Evolutionary conservation across 2,797 vertebrate genomes (phyloP), one percentile per base, ranked within the genome.

Genomic region (Danio tinwini): DNA sequence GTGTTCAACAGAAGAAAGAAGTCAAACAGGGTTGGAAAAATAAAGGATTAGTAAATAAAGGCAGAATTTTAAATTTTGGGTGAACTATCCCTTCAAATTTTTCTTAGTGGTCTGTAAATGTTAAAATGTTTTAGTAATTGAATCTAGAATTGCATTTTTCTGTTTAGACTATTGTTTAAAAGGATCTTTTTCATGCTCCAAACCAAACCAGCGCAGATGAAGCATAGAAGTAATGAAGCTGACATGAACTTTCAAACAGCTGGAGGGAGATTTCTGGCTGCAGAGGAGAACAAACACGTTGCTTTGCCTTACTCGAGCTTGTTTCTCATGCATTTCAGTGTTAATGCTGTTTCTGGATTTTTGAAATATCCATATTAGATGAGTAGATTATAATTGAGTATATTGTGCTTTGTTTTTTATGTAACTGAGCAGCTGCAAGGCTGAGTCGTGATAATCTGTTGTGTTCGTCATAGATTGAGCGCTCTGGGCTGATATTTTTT

Each of bases 81-180:
- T 47, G 45, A 47, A n/a, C 47, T 59, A 10, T 19, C 7, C 44
- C 9, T 14, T n/a, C 4, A 7, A 69, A n/a, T 17, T 40, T 2
- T 13, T 44, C 13, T 49, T 7, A 21, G 17, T 42, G 12, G 52
- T 13, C 13, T 65, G 17, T 69, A 68, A 77, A 64, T 58, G 64
- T 75, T 77, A 39, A 68, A 76, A 49, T 11, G 81, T 69, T 19
- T 17, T 75, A 85, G 63, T 68, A 75, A 81, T 89, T 88, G 81
- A 73, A 90, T 90, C 88, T 87, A 81, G 29, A 37, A 63, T 80
- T 72, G 16, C 65, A 75, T 76, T 80, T n/a, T 76, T 50, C 83
- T 82, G 68, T 74, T 45, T 85, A 50, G 19, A 59, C 44, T 21
- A 69, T 61, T 59, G 21, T 76, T 44, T 76, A 10, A 19, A 39